Base-by-base conservation (phyloP, 2,888 invertebrate species). In the Orthosia gracilis region DNA sequence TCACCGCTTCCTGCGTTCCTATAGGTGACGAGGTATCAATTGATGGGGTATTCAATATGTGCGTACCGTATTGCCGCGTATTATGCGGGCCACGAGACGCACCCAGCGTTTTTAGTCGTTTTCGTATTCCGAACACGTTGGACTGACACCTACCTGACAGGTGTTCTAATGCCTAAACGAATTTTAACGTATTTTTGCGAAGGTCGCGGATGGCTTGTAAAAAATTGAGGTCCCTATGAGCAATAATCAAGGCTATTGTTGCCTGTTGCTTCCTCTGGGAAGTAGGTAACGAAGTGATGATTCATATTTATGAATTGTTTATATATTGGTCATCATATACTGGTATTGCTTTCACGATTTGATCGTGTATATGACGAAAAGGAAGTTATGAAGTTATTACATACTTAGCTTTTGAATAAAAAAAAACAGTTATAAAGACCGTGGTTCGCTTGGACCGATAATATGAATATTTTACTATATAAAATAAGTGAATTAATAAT, bases 31-130 rank as follows among this genome's bases (percentile, higher is more conserved):
- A 92, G 89, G 91, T 94, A 92, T 92, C 94, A 94, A 94, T 95
- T 94, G 94, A 88, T 91, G 84, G 89, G 91, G 93, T 94, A 94
- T 95, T 94, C 94, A 94, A 94, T 95, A 95, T 92, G 91, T 89
- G 88, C 90, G 84, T 87, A 89, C 26, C 50, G 63, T 73, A 57
- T n/a, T 21, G 57, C 66, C 31, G 74, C 89, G 83, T 88, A 89
- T 90, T 87, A 88, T 92, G 93, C 92, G 91, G 91, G 91, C 89
- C 61, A 54, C 69, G 86, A 89, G 90, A 90, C 92, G 87, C 87
- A 85, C 87, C 86, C 87, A 76, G 52, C 85, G 88, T 88, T 88
- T 68, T 91, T 91, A 84, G 90, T 94, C 95, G 95, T 94, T 78
- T 91, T 91, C 85, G 91, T 94, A 95, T 95, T 94, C 95, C 61